Conservation (phyloP, 1,140 invertebrate species). For the Leptinotarsa lineolata region DNA sequence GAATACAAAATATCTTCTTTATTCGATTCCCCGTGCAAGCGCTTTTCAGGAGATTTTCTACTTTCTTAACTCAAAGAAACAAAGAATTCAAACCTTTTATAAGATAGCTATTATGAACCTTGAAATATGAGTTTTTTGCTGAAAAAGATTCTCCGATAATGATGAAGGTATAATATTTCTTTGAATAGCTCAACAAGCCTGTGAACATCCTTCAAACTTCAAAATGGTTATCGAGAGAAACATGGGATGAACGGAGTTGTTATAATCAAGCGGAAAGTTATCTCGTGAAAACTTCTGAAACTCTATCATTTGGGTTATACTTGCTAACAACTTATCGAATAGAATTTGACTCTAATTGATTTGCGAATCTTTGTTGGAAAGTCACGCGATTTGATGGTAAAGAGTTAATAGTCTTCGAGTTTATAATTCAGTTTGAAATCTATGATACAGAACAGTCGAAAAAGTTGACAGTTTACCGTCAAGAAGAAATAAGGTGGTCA, state of each 20-base stretch:
- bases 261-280: neutral
- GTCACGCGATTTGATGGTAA: neutral
- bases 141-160: neutral
- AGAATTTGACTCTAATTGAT: neutral
- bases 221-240: neutral
- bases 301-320: neutral
- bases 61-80: too few relatives aligned
- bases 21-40: too few relatives aligned
- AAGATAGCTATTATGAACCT: neutral
- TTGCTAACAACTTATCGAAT: neutral
- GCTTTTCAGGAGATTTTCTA: too few relatives aligned
- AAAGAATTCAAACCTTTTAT: neutral
- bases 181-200: neutral
- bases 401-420: too few relatives aligned
- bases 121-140: neutral
- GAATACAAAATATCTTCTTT: too few relatives aligned
- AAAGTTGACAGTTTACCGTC: too few relatives aligned
- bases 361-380: neutral
- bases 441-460: too few relatives aligned
- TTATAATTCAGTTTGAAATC: too few relatives aligned
- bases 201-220: neutral
- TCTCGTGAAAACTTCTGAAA: neutral
- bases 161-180: neutral
- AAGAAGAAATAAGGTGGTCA: too few relatives aligned
- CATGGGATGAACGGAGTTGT: neutral